A percentile compares a stretch with the other conserved stretches of the same genome.
Evolutionary conservation across 1,140 invertebrate species (phyloP).

Genomic region (Cecropterus lyciades): DNA sequence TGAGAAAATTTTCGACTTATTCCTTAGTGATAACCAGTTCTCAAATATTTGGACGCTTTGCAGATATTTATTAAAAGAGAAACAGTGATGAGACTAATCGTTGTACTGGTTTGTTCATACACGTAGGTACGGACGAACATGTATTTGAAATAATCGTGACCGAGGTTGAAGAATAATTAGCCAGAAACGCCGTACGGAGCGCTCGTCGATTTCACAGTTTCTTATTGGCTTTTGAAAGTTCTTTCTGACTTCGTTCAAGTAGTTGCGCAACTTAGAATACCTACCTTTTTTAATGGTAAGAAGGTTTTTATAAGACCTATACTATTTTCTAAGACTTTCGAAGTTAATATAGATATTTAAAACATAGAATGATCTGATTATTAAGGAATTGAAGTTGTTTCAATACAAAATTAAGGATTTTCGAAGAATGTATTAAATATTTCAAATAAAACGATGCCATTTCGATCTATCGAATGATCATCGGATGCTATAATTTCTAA

Average conservation of each 20-base stretch:
- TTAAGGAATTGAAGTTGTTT: too few relatives aligned
- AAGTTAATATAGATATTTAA: too few relatives aligned
- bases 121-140: constrained; percentile 46
- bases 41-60: constrained; percentile 36
- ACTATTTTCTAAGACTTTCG: background rate
- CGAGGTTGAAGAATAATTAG: constrained; percentile 71
- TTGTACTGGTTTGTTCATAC: constrained; percentile 44
- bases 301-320: constrained; percentile 41
- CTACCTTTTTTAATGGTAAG: constrained; percentile 42
- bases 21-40: constrained; percentile 8
- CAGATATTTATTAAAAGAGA: constrained; percentile 44
- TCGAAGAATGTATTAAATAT: too few relatives aligned
- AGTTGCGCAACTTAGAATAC: constrained; percentile 54
- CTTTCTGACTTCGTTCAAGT: constrained; percentile 52
- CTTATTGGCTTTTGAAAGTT: constrained; percentile 76
- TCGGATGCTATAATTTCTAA: constrained; percentile 59
- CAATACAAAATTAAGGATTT: too few relatives aligned
- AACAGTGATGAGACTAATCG: constrained; percentile 46
- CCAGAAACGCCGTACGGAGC: constrained; percentile 53
- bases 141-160: constrained; percentile 74
- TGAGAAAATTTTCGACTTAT: constrained; percentile 12
- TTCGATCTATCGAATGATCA: constrained; percentile 46
- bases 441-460: too few relatives aligned
- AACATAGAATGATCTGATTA: too few relatives aligned
- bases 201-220: constrained; percentile 70